phyloP scores from a whole-genome alignment of 2,113 vertebrate species.

The Nyctibius bracteatus region DNA sequence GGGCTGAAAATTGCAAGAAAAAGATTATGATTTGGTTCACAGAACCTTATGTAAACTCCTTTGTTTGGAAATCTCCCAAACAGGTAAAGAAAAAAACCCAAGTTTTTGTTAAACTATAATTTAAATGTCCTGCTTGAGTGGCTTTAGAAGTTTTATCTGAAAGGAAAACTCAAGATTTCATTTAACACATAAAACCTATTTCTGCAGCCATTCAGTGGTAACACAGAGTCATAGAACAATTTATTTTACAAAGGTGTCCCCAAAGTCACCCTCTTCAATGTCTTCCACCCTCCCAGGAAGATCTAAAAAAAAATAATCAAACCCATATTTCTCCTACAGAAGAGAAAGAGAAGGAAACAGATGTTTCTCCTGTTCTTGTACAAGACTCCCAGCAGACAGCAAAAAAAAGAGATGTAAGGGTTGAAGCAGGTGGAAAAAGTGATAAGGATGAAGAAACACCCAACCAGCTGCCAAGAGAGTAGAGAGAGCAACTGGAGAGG shows the following conservation, averaged over 20 bases:
- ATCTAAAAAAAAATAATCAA: not conserved
- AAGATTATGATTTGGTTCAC: not conserved
- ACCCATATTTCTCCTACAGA: not conserved
- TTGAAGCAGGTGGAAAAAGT: not conserved
- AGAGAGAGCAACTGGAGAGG: not conserved
- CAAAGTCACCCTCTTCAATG: not conserved
- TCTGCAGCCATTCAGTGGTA: not conserved
- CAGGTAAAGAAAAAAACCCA: not conserved
- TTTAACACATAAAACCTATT: not conserved
- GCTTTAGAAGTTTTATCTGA: not conserved
- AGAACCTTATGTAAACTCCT: not conserved
- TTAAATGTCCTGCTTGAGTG: not conserved
- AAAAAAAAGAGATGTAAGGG: not conserved
- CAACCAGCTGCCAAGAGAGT: not conserved
- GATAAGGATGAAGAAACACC: not conserved
- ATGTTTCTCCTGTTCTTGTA: not conserved
- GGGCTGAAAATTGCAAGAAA: constrained; percentile 55
- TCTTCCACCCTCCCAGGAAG: not conserved
- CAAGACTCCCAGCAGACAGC: not conserved
- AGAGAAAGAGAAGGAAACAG: not conserved
- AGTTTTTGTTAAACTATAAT: not conserved
- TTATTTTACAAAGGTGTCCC: not conserved
- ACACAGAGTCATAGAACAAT: not conserved
- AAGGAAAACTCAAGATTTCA: not conserved
- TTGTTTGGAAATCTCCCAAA: not conserved